Percentiles rank a stretch among this genome's conserved stretches.
These are phyloP conservation scores for Zootermopsis nevadensis DNA, from an alignment of 2,888 invertebrate genomes.

Conservation along the genomic window DNA sequence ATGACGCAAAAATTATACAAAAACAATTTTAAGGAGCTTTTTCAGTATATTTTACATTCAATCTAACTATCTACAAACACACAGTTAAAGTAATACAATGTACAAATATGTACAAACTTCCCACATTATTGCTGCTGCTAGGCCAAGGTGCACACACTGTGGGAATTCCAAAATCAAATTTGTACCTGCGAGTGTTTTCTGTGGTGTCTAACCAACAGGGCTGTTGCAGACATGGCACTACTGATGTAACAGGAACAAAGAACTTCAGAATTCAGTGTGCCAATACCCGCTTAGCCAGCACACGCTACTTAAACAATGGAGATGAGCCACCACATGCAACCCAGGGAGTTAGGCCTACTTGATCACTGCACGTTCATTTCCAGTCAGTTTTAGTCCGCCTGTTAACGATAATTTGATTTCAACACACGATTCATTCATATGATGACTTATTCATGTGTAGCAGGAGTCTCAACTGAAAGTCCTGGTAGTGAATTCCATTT, in stretches of 20 bases:
- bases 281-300: background rate
- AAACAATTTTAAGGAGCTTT: conserved; percentile 15
- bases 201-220: background rate
- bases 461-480: no score
- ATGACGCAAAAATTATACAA: conserved; percentile 38
- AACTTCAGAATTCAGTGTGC: background rate
- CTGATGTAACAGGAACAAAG: background rate
- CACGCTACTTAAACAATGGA: no score
- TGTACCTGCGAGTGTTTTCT: conserved; percentile 16
- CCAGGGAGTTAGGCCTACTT: background rate
- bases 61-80: conserved; percentile 10
- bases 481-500: no score
- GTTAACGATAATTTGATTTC: no score
- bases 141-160: no score
- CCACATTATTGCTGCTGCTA: conserved; percentile 10
- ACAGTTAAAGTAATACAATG: background rate
- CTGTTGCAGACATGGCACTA: no score
- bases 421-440: no score
- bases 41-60: conserved; percentile 3
- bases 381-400: no score
- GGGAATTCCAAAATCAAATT: conserved; percentile 27
- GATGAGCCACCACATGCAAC: background rate
- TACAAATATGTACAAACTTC: conserved; percentile 30
- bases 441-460: no score
- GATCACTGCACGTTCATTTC: background rate